Percentiles rank a stretch among this genome's conserved stretches.
Conservation (phyloP, 2,797 vertebrate species). For the Poecilia wingei region DNA sequence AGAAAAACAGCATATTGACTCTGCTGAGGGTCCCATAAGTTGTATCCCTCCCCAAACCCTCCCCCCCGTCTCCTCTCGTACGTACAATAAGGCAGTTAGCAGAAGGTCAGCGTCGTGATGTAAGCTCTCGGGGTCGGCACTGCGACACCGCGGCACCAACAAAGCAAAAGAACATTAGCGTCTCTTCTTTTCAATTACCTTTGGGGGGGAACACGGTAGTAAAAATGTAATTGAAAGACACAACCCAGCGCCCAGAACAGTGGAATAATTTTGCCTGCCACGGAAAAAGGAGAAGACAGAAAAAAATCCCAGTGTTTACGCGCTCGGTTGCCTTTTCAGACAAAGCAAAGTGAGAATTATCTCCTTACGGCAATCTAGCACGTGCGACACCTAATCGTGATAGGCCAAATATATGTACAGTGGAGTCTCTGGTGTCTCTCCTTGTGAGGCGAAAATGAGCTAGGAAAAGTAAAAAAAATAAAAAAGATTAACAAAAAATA, state of each 20-base stretch:
- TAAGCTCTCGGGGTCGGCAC: conserved; percentile 40
- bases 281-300: neutral
- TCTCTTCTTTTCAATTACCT: conserved; percentile 35
- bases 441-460: conserved; percentile 33
- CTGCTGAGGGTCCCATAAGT: conserved; percentile 53
- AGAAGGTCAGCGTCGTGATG: conserved; percentile 56
- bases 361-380: conserved; percentile 9
- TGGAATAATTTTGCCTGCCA: neutral
- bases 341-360: conserved; percentile 18
- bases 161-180: conserved; percentile 20
- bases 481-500: neutral
- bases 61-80: neutral
- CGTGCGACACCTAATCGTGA: conserved; percentile 12
- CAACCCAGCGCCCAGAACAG: neutral
- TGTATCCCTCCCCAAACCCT: conserved; percentile 13
- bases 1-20: conserved; percentile 74
- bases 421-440: neutral
- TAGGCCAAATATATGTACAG: conserved; percentile 19
- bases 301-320: neutral
- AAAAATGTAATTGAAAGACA: conserved; percentile 13
- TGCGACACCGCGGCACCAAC: conserved; percentile 37
- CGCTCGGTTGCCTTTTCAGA: neutral
- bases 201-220: conserved; percentile 11
- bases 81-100: conserved; percentile 52
- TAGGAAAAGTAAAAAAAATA: conserved; percentile 1